Conservation (phyloP, 2,888 invertebrate species). For the Epistrophe eligans region DNA sequence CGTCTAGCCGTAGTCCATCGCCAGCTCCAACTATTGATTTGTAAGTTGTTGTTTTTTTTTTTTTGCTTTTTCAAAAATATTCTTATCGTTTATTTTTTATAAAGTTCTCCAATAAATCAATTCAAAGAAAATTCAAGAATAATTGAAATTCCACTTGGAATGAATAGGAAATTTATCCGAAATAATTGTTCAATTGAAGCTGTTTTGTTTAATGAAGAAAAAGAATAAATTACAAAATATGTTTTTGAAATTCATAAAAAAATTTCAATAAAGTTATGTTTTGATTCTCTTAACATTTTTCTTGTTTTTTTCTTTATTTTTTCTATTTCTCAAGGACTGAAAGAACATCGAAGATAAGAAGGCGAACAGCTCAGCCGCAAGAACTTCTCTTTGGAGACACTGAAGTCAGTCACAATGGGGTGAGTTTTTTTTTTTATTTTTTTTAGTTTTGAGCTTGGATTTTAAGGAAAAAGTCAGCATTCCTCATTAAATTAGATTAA, state of each 20-base stretch:
- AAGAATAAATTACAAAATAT: conserved; percentile 16
- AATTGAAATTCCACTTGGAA: conserved; percentile 74
- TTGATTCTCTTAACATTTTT: background rate
- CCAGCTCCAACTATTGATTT: conserved; percentile 79
- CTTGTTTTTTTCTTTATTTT: background rate
- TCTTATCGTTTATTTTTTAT: conserved; percentile 2
- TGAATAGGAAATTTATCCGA: conserved; percentile 74
- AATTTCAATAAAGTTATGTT: conserved; percentile 52
- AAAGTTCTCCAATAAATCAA: conserved; percentile 46
- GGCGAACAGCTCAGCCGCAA: conserved; percentile 88
- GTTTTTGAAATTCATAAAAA: conserved; percentile 21
- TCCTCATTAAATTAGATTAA: no score
- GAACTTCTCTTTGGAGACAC: conserved; percentile 88
- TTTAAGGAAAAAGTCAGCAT: background rate
- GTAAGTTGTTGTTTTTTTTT: conserved; percentile 77
- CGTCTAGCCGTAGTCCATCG: conserved; percentile 78
- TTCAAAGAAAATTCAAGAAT: conserved; percentile 69
- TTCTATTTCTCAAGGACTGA: conserved; percentile 58
- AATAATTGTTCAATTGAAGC: conserved; percentile 78
- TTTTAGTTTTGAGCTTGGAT: no score
- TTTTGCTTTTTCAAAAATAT: background rate
- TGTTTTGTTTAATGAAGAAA: conserved; percentile 58
- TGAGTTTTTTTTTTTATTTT: conserved; percentile 57
- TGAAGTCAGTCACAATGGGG: conserved; percentile 78
- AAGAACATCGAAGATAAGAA: conserved; percentile 85